Evolutionary conservation across 1,140 invertebrate genomes (phyloP), one percentile per base, ranked within the genome.

Genomic region (Colletes latitarsis): DNA sequence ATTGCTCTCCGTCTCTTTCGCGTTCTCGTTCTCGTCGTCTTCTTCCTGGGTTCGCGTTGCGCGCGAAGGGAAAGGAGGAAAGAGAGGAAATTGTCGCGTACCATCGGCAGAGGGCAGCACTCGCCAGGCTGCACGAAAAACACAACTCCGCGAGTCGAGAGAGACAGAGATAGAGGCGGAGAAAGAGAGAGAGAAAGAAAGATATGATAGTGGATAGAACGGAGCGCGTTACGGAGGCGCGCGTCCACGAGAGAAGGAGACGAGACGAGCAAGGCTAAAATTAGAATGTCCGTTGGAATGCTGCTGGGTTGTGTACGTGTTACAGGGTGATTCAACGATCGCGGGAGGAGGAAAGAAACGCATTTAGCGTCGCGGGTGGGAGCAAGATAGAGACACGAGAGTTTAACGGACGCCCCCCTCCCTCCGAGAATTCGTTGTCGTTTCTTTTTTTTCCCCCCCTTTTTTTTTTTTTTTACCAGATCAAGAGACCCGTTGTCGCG

Each of bases 241-340:
- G 64, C 53, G 69, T 63, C 46, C 70, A 63, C 70, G 86, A 85
- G 81, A 77, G 84, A 82, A 85, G 79, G 84, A 84, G 75, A 84
- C 79, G 82, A 86, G 84, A 90, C 81, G 87, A 82, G 83, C 84
- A 78, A 83, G 82, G 84, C 90, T 92, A 92, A 92, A 92, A 92
- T 91, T 91, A 92, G 91, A 92, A 91, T 91, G 88, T 81, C 85
- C 88, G 88, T 91, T 90, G 90, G 89, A 92, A 90, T 91, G 90
- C 85, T 72, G 89, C 82, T 87, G 86, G 82, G 58, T 89, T 82
- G 81, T 89, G 67, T 88, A 67, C 43, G 81, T 91, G 10, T 10
- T 49, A 90, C 75, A 86, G 88, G 87, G 72, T 89, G 89, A 84
- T 82, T 85, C 84, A 80, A 78, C 70, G 58, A 70, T 82, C 30